Evolutionary conservation across 2,113 vertebrate genomes (phyloP).

Genomic region (Psittacula cyanocephala): DNA sequence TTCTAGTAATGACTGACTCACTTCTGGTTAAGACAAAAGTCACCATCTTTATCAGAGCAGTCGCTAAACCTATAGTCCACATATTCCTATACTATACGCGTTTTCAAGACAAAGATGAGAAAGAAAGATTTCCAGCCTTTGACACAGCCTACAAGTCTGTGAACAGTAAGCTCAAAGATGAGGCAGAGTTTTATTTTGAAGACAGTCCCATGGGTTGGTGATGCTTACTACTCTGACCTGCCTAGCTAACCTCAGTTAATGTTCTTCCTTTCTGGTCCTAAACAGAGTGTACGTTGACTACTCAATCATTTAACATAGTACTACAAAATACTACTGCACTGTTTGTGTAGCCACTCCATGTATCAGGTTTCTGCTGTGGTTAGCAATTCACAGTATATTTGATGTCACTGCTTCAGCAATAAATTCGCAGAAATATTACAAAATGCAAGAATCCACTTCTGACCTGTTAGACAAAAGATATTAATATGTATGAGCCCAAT

Average conservation of each 20-base stretch:
- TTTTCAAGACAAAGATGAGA: background rate
- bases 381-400: background rate
- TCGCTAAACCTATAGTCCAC: background rate
- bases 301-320: accelerated
- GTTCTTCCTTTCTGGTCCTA: background rate
- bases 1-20: background rate
- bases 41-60: background rate
- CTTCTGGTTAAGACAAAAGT: background rate
- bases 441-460: background rate
- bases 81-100: accelerated
- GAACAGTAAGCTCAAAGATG: background rate
- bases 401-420: background rate
- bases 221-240: background rate
- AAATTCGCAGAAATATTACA: background rate
- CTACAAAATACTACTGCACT: background rate
- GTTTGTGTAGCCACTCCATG: background rate
- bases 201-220: background rate
- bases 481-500: background rate
- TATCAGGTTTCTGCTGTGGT: background rate
- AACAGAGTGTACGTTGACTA: background rate
- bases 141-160: background rate
- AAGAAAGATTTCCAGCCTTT: background rate
- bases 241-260: background rate
- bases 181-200: background rate
- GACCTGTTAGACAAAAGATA: background rate